Evolutionary conservation across 2,797 vertebrate genomes (phyloP).

Genomic region (Brotula barbata): DNA sequence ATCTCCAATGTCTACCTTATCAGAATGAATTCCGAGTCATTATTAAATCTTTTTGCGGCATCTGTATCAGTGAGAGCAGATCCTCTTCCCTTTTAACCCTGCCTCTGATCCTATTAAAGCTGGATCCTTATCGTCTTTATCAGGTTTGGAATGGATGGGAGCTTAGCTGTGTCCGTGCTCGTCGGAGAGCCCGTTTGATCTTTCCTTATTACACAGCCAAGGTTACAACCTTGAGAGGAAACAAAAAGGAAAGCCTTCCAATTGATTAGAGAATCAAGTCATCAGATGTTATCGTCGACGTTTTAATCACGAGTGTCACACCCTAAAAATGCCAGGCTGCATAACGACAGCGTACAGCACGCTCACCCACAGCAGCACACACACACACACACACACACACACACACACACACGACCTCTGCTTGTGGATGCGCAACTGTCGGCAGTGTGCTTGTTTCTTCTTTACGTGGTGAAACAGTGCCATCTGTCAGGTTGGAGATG

Average conservation of each 20-base stretch:
- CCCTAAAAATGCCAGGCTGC: conserved; percentile 8
- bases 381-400: background rate
- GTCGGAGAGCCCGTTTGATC: conserved; percentile 32
- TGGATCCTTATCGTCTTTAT: conserved; percentile 63
- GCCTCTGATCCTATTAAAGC: conserved; percentile 66
- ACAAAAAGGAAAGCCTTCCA: conserved; percentile 27
- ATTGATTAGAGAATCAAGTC: conserved; percentile 59
- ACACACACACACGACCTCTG: conserved; percentile 6
- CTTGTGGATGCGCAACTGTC: conserved; percentile 2
- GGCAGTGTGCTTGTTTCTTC: conserved; percentile 7
- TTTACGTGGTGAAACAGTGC: conserved; percentile 64
- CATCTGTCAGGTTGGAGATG: conserved; percentile 56
- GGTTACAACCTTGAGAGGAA: conserved; percentile 59
- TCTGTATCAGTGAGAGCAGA: conserved; percentile 39
- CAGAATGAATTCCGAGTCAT: conserved; percentile 17
- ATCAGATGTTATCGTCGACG: conserved; percentile 58
- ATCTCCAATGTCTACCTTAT: conserved; percentile 26
- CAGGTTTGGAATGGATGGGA: conserved; percentile 49
- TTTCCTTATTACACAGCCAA: conserved; percentile 51
- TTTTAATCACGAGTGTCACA: conserved; percentile 58
- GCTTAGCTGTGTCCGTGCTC: conserved; percentile 52
- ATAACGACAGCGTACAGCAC: background rate
- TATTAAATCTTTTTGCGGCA: conserved; percentile 22
- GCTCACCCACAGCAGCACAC: no score
- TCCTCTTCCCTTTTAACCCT: conserved; percentile 54